Conservation (phyloP, 1,140 invertebrate species). For the Trichonephila clavipes region DNA sequence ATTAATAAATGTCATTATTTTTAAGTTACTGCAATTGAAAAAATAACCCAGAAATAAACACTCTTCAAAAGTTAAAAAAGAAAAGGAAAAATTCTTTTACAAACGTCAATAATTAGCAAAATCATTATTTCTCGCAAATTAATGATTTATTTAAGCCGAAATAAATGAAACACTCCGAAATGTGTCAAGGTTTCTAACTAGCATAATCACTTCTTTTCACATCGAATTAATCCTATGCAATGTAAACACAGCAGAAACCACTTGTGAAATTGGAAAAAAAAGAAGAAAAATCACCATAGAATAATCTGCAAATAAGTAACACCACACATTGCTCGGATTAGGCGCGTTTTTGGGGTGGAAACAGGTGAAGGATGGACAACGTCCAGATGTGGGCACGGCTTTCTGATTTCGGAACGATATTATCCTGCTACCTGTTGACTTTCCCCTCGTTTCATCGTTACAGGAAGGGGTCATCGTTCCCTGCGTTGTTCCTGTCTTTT, state of each 20-base stretch:
- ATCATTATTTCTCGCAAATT: no score
- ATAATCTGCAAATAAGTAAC: neutral
- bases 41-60: no score
- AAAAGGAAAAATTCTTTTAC: no score
- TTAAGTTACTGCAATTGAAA: no score
- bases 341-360: conserved; percentile 4
- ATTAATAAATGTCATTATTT: no score
- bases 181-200: neutral
- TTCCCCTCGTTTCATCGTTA: neutral
- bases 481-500: conserved; percentile 14
- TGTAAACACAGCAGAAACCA: neutral
- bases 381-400: neutral
- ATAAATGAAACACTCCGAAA: neutral
- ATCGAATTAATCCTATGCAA: neutral
- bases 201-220: neutral
- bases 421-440: neutral
- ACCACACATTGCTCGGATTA: neutral
- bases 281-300: neutral
- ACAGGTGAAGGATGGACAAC: conserved; percentile 2
- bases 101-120: no score
- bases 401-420: neutral
- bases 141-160: no score
- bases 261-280: neutral
- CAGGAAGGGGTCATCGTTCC: conserved; percentile 5
- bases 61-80: no score